Percentiles rank a stretch among this genome's conserved stretches.
These are phyloP conservation scores for Sesamia inferens DNA, from an alignment of 2,888 invertebrate species.

Conservation along the genomic window DNA sequence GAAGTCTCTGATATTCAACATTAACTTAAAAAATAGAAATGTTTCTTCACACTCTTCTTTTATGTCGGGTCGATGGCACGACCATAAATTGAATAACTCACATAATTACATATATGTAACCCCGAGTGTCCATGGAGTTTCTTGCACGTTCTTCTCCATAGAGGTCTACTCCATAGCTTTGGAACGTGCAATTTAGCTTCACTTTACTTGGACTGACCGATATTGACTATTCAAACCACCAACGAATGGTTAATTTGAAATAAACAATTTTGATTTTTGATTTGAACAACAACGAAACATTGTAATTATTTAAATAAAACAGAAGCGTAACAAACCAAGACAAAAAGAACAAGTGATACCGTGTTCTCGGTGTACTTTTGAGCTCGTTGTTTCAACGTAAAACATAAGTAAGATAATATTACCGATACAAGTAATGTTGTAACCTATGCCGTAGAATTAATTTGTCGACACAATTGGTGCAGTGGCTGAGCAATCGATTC, in stretches of 20 bases:
- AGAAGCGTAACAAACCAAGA: constrained; percentile 19
- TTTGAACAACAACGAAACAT: background rate
- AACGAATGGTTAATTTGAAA: too few species aligned
- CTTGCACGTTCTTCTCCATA: too few species aligned
- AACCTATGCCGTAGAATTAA: constrained; percentile 47
- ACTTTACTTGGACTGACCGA: too few species aligned
- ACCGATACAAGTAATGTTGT: constrained; percentile 41
- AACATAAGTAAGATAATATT: constrained; percentile 33
- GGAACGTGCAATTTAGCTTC: too few species aligned
- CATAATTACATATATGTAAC: background rate
- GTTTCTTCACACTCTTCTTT: background rate
- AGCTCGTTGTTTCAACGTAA: constrained; percentile 28
- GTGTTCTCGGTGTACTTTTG: constrained; percentile 25
- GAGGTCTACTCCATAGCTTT: too few species aligned
- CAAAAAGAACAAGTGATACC: constrained; percentile 11
- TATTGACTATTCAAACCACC: too few species aligned
- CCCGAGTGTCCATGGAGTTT: too few species aligned
- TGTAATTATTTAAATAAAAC: constrained; percentile 13
- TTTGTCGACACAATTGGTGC: too few species aligned
- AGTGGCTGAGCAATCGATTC: too few species aligned
- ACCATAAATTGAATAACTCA: background rate
- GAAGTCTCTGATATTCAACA: too few species aligned
- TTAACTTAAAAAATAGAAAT: background rate
- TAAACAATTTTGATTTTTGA: too few species aligned
- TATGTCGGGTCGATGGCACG: background rate